Conservation (phyloP, 2,888 invertebrate species). For the Tolmerus cingulatus region DNA sequence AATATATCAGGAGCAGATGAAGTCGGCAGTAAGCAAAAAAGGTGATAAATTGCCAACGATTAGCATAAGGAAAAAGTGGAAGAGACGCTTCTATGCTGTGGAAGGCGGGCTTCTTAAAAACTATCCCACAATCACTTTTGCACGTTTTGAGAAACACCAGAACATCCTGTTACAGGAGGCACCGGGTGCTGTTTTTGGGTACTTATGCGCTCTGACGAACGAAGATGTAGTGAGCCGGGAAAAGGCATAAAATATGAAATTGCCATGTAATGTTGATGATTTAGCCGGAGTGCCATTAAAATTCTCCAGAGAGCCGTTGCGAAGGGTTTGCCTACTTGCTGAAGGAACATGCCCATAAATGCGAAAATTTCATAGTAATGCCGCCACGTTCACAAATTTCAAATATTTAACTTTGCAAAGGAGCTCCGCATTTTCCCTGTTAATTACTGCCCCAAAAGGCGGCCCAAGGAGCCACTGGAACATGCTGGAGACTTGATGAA, state of each 20-base stretch:
- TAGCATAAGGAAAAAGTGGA: background rate
- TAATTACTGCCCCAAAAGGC: conserved; percentile 21
- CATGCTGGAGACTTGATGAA: conserved; percentile 22
- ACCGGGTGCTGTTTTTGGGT: background rate
- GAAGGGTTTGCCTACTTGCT: background rate
- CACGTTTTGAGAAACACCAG: background rate
- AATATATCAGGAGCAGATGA: background rate
- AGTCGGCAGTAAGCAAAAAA: background rate
- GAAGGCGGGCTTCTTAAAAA: background rate
- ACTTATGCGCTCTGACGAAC: background rate
- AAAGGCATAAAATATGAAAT: conserved; percentile 32
- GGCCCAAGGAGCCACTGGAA: background rate
- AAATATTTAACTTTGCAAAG: conserved; percentile 30
- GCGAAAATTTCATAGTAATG: conserved; percentile 22
- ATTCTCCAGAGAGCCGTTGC: background rate
- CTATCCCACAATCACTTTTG: background rate
- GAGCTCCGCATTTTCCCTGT: conserved; percentile 22
- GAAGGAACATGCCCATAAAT: background rate
- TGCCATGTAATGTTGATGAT: conserved; percentile 31
- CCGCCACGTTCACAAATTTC: conserved; percentile 26
- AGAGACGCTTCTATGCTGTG: background rate
- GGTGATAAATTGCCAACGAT: background rate
- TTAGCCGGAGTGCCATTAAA: conserved; percentile 25
- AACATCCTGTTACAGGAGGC: background rate
- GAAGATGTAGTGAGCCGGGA: background rate